These are phyloP conservation scores for Cyprinus carpio DNA, from an alignment of 2,113 vertebrate species.

Conservation along the genomic window DNA sequence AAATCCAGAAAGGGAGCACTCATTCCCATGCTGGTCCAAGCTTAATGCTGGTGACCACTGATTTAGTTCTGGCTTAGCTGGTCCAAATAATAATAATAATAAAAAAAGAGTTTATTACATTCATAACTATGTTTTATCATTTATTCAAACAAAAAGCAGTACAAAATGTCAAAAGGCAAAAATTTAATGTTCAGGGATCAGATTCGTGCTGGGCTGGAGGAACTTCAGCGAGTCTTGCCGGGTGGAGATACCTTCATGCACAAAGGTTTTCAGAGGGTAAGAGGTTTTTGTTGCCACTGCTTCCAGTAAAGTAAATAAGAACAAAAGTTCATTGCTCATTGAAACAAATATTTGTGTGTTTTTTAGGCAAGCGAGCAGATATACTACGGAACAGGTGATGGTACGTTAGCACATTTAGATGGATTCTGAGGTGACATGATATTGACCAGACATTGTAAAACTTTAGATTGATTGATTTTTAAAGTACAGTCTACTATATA, in stretches of 20 bases:
- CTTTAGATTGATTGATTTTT: no score
- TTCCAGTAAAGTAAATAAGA: neutral
- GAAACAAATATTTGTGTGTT: slow-evolving; percentile 12
- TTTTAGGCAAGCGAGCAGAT: slow-evolving; percentile 97
- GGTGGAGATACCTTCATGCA: slow-evolving; percentile 97
- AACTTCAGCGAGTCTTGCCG: slow-evolving; percentile 87
- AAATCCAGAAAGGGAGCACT: neutral
- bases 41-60: neutral
- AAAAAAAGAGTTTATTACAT: neutral
- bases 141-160: neutral
- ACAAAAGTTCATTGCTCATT: neutral
- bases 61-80: neutral
- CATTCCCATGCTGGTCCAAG: neutral
- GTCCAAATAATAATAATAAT: neutral
- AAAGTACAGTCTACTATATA: no score
- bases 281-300: slow-evolving; percentile 6
- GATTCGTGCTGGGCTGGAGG: slow-evolving; percentile 91
- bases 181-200: slow-evolving; percentile 77
- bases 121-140: neutral
- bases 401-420: slow-evolving; percentile 73
- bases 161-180: neutral
- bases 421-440: neutral
- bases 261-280: slow-evolving; percentile 91
- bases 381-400: slow-evolving; percentile 90
- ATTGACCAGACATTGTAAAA: neutral